Evolutionary conservation across 1,140 invertebrate species (phyloP).

Genomic region (Leucophenga varia): DNA sequence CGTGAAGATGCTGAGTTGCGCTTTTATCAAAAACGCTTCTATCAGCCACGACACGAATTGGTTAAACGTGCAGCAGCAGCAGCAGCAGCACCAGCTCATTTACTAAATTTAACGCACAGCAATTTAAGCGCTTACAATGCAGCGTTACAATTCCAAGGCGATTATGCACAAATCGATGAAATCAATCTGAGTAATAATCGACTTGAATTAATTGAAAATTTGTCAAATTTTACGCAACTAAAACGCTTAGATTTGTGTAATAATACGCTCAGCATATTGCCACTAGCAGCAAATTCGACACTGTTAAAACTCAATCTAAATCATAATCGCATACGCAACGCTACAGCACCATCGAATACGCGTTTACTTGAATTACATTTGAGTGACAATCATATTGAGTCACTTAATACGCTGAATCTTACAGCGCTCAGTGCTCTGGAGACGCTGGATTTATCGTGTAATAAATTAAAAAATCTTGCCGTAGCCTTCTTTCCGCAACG

Average conservation of each 20-base stretch:
- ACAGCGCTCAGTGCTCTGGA: conserved; percentile 35
- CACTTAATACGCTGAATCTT: conserved; percentile 21
- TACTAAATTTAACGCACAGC: conserved; percentile 29
- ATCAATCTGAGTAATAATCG: conserved; percentile 35
- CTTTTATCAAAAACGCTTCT: conserved; percentile 29
- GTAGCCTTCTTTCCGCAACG: conserved; percentile 38
- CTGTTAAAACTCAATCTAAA: conserved; percentile 12
- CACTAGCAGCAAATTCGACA: not conserved
- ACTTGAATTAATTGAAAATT: no score
- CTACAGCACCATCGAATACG: not conserved
- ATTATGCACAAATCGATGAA: conserved; percentile 24
- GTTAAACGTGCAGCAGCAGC: conserved; percentile 4
- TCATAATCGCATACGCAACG: conserved; percentile 2
- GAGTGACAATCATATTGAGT: conserved; percentile 25
- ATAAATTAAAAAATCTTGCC: conserved; percentile 56
- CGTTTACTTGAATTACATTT: conserved; percentile 30
- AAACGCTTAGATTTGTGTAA: conserved; percentile 7
- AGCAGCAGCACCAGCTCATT: no score
- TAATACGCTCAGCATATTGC: conserved; percentile 14
- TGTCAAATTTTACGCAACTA: no score
- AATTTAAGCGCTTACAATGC: conserved; percentile 26
- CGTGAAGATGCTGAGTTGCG: conserved; percentile 30
- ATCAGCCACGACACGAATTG: conserved; percentile 18
- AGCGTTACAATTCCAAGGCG: conserved; percentile 29
- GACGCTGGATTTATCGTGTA: conserved; percentile 59